Evolutionary conservation across 2,888 invertebrate genomes (phyloP).

Genomic region (Mythimna lalbum): DNA sequence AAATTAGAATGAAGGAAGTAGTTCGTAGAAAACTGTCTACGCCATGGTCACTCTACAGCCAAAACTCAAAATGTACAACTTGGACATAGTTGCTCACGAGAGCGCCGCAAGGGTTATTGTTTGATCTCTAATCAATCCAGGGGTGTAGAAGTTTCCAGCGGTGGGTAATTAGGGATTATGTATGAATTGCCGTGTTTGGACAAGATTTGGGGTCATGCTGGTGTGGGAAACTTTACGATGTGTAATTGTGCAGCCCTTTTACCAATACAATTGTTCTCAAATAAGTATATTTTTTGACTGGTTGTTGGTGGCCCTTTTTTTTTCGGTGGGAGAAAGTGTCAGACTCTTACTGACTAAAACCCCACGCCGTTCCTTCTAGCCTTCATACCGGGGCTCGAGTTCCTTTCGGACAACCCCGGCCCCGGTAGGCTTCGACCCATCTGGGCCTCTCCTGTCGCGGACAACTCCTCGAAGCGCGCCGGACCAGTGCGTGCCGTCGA

Average conservation of each 20-base stretch:
- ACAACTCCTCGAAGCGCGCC: no score
- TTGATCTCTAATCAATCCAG: constrained; percentile 67
- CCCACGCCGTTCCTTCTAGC: no score
- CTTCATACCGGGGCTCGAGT: no score
- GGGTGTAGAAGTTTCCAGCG: constrained; percentile 54
- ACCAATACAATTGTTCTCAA: neutral
- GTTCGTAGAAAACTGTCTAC: neutral
- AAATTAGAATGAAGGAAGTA: neutral
- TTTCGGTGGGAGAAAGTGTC: no score
- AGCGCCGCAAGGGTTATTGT: constrained; percentile 65
- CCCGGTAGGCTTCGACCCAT: no score
- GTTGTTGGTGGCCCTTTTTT: no score
- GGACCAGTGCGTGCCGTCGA: no score
- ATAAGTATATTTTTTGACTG: neutral
- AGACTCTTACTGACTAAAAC: no score
- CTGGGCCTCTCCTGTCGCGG: no score
- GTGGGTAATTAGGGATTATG: constrained; percentile 63
- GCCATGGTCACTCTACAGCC: constrained; percentile 29
- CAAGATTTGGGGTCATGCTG: constrained; percentile 21
- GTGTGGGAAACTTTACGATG: constrained; percentile 1
- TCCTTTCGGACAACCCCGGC: no score
- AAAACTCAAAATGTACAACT: constrained; percentile 65
- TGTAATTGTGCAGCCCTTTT: neutral
- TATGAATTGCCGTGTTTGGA: constrained; percentile 51
- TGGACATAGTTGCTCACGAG: constrained; percentile 65